Percentiles rank a stretch among this genome's conserved stretches.
Evolutionary conservation across 2,888 invertebrate species (phyloP).

Genomic region (Melinaea menophilus): DNA sequence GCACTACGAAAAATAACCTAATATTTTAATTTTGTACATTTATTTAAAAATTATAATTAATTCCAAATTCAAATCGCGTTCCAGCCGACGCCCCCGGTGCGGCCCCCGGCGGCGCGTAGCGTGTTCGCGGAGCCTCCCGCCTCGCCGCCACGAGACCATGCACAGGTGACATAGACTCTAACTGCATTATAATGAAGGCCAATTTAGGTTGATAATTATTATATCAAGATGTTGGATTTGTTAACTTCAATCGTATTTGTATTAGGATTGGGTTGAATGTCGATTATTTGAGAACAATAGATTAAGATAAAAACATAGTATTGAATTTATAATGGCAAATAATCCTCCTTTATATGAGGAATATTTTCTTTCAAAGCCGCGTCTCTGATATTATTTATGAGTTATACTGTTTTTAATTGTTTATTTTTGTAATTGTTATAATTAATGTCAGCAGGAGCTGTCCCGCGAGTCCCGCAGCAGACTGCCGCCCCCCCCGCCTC

Average conservation of each 20-base stretch:
- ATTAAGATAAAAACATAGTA: no score
- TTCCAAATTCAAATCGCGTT: background rate
- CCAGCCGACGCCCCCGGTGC: slow-evolving; percentile 13
- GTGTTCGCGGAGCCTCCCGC: slow-evolving; percentile 65
- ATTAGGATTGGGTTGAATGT: no score
- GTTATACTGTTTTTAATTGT: background rate
- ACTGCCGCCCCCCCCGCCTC: slow-evolving; percentile 75
- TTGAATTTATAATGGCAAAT: no score
- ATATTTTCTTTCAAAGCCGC: no score
- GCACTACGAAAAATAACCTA: no score
- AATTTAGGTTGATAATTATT: no score
- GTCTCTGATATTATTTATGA: no score
- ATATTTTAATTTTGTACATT: background rate
- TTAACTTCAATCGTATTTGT: no score
- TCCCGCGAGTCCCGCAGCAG: slow-evolving; percentile 63
- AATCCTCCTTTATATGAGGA: no score
- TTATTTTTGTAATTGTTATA: background rate
- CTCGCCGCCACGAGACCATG: slow-evolving; percentile 51
- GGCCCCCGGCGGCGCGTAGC: slow-evolving; percentile 32
- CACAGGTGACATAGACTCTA: slow-evolving; percentile 9
- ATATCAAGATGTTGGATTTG: no score
- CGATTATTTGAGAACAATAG: no score
- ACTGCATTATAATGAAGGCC: background rate
- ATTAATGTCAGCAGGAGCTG: slow-evolving; percentile 43
- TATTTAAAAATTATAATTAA: background rate